A percentile compares a stretch with the other conserved stretches of the same genome.
Evolutionary conservation across 1,140 invertebrate genomes (phyloP).

Genomic region (honey bee (Apis mellifera)): Amel_HAv3.1 CM009933.2:9438001-9438500

Average conservation of each 20-base stretch:
- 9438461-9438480: conserved; percentile 46
- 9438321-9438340: conserved; percentile 1
- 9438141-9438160: background rate
- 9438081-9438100: too few relatives aligned
- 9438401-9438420: conserved; percentile 32
- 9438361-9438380: background rate
- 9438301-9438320: background rate
- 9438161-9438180: too few relatives aligned
- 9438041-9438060: background rate
- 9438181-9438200: background rate
- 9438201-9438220: too few relatives aligned
- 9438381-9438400: background rate
- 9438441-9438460: conserved; percentile 57
- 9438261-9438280: background rate
- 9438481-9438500: conserved; percentile 60
- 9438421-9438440: conserved; percentile 54
- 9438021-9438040: conserved; percentile 9
- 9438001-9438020: conserved; percentile 1
- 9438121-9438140: background rate
- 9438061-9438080: background rate
- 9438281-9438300: background rate
- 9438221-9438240: background rate
- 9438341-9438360: conserved; percentile 33
- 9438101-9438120: background rate
- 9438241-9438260: background rate